Percentiles rank a stretch among this genome's conserved stretches.
These are phyloP conservation scores for Melopsittacus undulatus DNA, from an alignment of 2,797 vertebrate species.

Conservation along the genomic window DNA sequence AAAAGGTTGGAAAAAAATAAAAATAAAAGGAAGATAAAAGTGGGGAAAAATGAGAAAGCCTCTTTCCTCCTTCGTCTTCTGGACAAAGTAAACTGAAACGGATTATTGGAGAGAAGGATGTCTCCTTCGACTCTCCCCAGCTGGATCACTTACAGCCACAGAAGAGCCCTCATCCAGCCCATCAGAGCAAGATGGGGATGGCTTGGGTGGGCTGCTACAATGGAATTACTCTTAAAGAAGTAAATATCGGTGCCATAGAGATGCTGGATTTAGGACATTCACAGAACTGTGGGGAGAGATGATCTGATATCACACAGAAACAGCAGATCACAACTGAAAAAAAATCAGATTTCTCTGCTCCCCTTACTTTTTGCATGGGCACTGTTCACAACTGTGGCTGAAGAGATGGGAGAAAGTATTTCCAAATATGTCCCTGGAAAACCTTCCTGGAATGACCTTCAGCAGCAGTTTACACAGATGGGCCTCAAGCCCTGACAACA, in stretches of 20 bases:
- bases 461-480: not conserved
- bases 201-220: not conserved
- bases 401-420: not conserved
- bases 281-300: not conserved
- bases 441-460: not conserved
- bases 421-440: not conserved
- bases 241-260: not conserved
- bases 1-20: fast-evolving
- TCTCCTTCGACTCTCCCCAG: not conserved
- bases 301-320: not conserved
- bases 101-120: not conserved
- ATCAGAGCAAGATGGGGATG: not conserved
- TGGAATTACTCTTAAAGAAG: not conserved
- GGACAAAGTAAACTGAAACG: not conserved
- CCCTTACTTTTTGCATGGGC: not conserved
- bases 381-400: not conserved
- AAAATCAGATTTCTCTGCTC: not conserved
- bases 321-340: not conserved
- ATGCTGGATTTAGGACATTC: not conserved
- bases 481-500: not conserved
- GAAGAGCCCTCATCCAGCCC: not conserved
- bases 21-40: not conserved
- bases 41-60: fast-evolving
- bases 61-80: not conserved
- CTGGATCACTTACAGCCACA: not conserved